These are phyloP conservation scores for Hyalella azteca DNA, from an alignment of 2,888 invertebrate genomes.

Conservation along the genomic window DNA sequence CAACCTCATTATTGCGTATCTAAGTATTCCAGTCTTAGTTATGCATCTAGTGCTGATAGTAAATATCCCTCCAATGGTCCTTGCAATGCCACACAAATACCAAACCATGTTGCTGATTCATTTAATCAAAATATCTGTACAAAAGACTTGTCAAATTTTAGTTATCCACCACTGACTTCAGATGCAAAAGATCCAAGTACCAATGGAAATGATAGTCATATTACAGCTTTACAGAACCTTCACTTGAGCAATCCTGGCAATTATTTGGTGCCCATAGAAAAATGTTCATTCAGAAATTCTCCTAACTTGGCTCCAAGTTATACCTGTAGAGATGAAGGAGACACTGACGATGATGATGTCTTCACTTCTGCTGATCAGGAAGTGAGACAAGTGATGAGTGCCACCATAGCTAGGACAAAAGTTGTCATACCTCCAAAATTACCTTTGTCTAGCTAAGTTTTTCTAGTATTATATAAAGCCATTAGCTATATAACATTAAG, in stretches of 20 bases:
- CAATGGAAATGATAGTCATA: not conserved
- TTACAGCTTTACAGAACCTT: not conserved
- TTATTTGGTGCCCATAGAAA: not conserved
- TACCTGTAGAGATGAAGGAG: not conserved
- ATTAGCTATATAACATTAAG: no score
- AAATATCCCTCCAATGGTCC: not conserved
- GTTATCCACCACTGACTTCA: not conserved
- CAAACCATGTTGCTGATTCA: not conserved
- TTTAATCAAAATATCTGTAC: not conserved
- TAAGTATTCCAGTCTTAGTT: not conserved
- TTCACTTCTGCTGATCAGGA: conserved; percentile 18
- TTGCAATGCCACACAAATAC: not conserved
- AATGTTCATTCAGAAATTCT: not conserved
- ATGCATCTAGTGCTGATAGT: not conserved
- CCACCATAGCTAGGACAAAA: not conserved
- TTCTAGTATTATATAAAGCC: no score
- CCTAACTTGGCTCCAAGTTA: not conserved
- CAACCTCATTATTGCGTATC: no score
- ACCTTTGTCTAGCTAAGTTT: not conserved
- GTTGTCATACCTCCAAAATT: not conserved
- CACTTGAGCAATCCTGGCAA: conserved; percentile 3
- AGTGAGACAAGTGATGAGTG: conserved; percentile 21
- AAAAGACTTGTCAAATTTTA: not conserved
- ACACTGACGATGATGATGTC: not conserved
- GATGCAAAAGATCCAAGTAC: not conserved